A percentile compares a stretch with the other conserved stretches of the same genome.
Conservation (phyloP, 2,888 invertebrate genomes). For the Cosmorhoe ocellata region DNA sequence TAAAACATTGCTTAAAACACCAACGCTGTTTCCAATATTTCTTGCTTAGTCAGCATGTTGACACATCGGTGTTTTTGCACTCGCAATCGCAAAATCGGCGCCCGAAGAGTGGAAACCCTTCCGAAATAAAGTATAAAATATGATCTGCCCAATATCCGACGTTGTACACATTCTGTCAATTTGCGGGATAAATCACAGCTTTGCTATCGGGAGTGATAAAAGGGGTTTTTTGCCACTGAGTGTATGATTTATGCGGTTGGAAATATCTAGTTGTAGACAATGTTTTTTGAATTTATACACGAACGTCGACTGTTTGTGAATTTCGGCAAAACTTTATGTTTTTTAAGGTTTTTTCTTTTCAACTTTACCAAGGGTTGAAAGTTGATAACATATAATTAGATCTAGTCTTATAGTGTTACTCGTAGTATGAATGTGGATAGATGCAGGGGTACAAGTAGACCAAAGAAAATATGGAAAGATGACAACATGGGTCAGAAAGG, state of each 20-base stretch:
- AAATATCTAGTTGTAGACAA: constrained; percentile 16
- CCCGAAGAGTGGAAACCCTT: constrained; percentile 30
- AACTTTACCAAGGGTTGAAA: too few species aligned
- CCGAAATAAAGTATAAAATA: constrained; percentile 52
- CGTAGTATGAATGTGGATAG: too few species aligned
- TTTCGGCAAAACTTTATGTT: not conserved
- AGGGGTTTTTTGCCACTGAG: constrained; percentile 37
- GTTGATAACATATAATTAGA: too few species aligned
- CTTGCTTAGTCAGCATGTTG: constrained; percentile 7
- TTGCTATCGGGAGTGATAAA: constrained; percentile 42
- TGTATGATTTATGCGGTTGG: constrained; percentile 35
- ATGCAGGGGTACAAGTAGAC: too few species aligned
- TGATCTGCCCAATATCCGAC: constrained; percentile 45
- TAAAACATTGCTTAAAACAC: not conserved
- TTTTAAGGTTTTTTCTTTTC: too few species aligned
- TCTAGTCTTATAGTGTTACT: too few species aligned
- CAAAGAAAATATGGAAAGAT: too few species aligned
- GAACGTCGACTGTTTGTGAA: constrained; percentile 1
- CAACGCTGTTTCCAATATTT: constrained; percentile 3
- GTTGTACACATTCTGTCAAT: constrained; percentile 44
- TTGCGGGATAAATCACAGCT: constrained; percentile 45
- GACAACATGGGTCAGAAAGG: too few species aligned
- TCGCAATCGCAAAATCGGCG: constrained; percentile 19
- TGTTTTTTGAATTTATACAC: constrained; percentile 1
- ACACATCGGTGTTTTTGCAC: constrained; percentile 25